phyloP scores from a whole-genome alignment of 2,797 vertebrate genomes.

The Chrysocyon brachyurus region DNA sequence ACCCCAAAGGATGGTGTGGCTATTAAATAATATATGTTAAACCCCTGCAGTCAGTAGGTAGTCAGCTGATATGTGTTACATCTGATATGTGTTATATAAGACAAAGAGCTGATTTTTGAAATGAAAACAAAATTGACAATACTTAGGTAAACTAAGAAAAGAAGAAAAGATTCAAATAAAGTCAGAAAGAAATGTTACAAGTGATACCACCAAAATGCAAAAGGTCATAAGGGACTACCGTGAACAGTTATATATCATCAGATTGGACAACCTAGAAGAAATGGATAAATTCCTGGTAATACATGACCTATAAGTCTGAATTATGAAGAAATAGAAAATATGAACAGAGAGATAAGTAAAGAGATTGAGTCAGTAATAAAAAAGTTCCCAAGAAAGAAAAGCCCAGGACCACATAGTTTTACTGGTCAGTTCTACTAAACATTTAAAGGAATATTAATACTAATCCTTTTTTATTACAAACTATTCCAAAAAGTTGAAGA shows the following conservation, averaged over 20 bases:
- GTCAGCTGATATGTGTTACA: not conserved
- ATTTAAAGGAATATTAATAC: not conserved
- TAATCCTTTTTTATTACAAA: not conserved
- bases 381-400: not conserved
- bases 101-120: not conserved
- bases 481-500: not conserved
- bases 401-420: not conserved
- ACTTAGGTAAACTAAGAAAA: not conserved
- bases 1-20: not conserved
- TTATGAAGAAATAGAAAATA: not conserved
- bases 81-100: too few species aligned
- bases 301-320: not conserved
- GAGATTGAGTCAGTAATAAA: not conserved
- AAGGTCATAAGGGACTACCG: not conserved
- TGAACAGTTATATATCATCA: not conserved
- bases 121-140: not conserved
- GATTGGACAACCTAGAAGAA: not conserved
- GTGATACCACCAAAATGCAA: not conserved
- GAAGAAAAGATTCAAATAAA: not conserved
- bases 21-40: constrained; percentile 13
- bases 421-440: not conserved
- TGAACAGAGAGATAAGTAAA: not conserved
- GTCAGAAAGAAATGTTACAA: not conserved
- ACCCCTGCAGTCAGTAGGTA: not conserved
- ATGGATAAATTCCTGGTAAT: not conserved